Conservation (phyloP, 2,797 vertebrate genomes). For the Tiaroga cobitis region DNA sequence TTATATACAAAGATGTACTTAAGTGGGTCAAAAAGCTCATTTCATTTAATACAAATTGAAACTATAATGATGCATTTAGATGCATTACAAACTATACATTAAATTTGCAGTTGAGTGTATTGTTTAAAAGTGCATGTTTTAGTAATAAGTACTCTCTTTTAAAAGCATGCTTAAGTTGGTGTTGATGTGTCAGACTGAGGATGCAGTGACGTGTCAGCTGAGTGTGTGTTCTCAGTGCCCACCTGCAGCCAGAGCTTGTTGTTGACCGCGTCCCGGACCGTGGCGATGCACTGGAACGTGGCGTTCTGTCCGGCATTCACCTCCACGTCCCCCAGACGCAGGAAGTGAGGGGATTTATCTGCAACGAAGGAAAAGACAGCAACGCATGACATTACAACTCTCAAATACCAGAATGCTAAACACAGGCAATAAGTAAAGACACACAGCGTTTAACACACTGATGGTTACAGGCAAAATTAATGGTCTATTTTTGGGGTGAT, state of each 20-base stretch:
- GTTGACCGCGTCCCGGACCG: slow-evolving; percentile 90
- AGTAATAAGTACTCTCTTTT: neutral
- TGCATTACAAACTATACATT: too few species aligned
- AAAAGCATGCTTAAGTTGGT: too few species aligned
- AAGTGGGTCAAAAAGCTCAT: too few species aligned
- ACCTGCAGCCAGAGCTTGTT: slow-evolving; percentile 99
- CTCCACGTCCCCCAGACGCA: slow-evolving; percentile 96
- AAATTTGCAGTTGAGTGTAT: too few species aligned
- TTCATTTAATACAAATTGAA: too few species aligned
- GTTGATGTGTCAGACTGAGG: too few species aligned
- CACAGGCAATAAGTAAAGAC: neutral
- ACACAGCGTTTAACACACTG: neutral
- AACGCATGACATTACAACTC: slow-evolving; percentile 5
- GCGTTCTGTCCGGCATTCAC: slow-evolving; percentile 98
- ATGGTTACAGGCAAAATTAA: neutral
- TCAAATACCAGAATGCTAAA: neutral
- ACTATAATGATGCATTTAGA: too few species aligned
- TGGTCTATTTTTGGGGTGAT: neutral
- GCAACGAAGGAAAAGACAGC: slow-evolving; percentile 14
- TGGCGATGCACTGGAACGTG: slow-evolving; percentile 97
- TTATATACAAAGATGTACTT: too few species aligned
- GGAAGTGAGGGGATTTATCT: slow-evolving; percentile 92
- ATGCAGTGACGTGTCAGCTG: too few species aligned
- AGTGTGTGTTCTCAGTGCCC: slow-evolving; percentile 34
- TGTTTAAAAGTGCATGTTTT: neutral